Percentiles rank a stretch among this genome's conserved stretches.
These are phyloP conservation scores for Melipona beecheii DNA, from an alignment of 2,888 invertebrate species.

Conservation along the genomic window DNA sequence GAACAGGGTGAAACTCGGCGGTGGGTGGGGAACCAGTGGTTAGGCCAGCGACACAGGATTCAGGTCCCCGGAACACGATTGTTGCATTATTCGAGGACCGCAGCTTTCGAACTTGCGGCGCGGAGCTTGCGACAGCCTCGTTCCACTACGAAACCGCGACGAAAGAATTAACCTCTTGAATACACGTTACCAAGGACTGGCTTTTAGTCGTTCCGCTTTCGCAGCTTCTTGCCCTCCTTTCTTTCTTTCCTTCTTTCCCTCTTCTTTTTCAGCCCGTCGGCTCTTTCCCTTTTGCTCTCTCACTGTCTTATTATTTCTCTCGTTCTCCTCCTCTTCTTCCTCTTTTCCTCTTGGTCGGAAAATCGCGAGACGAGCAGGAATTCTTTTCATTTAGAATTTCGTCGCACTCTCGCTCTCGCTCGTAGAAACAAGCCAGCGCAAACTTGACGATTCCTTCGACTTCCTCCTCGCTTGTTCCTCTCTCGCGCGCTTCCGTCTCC, in stretches of 20 bases:
- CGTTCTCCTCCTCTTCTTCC: neutral
- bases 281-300: neutral
- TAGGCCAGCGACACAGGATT: conserved; percentile 69
- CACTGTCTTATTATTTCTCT: neutral
- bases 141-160: conserved; percentile 51
- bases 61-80: conserved; percentile 78
- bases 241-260: neutral
- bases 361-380: conserved; percentile 24
- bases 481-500: neutral
- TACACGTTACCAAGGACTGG: conserved; percentile 55
- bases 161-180: conserved; percentile 72
- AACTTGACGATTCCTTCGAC: neutral
- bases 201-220: conserved; percentile 59
- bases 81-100: conserved; percentile 82
- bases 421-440: conserved; percentile 23
- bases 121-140: conserved; percentile 56
- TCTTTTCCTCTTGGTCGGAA: neutral
- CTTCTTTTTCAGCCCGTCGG: neutral
- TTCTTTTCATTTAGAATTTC: conserved; percentile 26
- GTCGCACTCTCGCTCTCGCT: neutral
- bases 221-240: conserved; percentile 31
- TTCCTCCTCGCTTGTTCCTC: neutral
- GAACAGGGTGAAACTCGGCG: conserved; percentile 15
- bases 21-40: conserved; percentile 50
- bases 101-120: conserved; percentile 81